Conservation (phyloP, 2,797 vertebrate genomes). For the Tolypeutes matacus region DNA sequence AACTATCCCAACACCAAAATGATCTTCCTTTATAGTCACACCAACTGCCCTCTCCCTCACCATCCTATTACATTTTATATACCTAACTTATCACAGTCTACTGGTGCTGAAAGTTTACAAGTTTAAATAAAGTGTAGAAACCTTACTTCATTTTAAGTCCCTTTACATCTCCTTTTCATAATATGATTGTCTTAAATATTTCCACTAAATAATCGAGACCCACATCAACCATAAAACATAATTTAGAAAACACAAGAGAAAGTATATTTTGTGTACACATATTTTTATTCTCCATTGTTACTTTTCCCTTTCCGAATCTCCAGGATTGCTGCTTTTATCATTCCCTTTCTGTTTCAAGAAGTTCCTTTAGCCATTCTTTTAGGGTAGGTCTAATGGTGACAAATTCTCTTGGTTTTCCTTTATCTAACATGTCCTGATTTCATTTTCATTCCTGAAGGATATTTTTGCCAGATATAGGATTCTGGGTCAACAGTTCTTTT, state of each 20-base stretch:
- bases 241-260: background rate
- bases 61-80: no score
- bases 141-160: no score
- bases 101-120: no score
- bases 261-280: background rate
- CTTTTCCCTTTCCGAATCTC: background rate
- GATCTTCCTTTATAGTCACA: no score
- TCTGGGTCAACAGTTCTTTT: background rate
- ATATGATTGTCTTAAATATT: background rate
- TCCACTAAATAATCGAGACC: background rate
- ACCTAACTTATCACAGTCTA: no score
- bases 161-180: no score
- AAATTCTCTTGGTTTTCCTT: constrained; percentile 7
- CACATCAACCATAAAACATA: background rate
- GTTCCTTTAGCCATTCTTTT: background rate
- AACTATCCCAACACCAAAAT: no score
- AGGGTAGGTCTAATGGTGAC: background rate
- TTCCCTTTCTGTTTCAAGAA: background rate
- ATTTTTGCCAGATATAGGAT: background rate
- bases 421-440: background rate
- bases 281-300: background rate
- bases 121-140: no score
- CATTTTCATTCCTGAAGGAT: background rate
- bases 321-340: background rate
- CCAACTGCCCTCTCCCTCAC: no score